phyloP scores from a whole-genome alignment of 2,113 vertebrate genomes.

The Chauna torquata region DNA sequence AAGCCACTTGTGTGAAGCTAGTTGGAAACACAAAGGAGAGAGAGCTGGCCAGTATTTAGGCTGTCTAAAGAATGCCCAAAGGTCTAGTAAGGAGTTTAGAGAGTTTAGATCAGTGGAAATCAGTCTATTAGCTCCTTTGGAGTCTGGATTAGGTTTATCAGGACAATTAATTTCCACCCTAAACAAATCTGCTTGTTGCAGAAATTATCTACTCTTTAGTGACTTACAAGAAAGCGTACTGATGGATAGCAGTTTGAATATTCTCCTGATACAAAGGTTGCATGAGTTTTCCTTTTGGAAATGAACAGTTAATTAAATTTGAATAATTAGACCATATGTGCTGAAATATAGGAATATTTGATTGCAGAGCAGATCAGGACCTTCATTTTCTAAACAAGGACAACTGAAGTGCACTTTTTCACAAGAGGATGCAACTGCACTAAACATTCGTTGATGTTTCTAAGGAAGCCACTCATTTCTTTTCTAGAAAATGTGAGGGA shows the following conservation, averaged over 20 bases:
- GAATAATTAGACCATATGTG: neutral
- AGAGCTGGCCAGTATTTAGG: neutral
- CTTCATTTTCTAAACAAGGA: neutral
- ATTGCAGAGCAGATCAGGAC: rapidly evolving
- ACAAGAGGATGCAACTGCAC: neutral
- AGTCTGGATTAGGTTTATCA: neutral
- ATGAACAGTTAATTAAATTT: neutral
- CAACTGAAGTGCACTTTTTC: neutral
- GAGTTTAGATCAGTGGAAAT: neutral
- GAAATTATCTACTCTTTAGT: neutral
- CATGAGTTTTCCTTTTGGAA: neutral
- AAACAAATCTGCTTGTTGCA: neutral
- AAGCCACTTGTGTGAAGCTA: neutral
- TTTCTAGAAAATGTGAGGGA: neutral
- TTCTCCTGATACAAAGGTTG: neutral
- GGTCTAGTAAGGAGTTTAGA: neutral
- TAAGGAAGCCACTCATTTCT: neutral
- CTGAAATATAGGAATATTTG: neutral
- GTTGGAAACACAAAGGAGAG: neutral
- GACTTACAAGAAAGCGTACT: neutral
- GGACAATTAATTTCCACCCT: neutral
- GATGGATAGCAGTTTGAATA: neutral
- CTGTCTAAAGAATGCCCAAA: neutral
- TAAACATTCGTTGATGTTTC: neutral
- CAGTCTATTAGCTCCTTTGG: neutral